Evolutionary conservation across 1,140 invertebrate species (phyloP), one percentile per base, ranked within the genome.

Genomic region (Polyergus mexicanus): DNA sequence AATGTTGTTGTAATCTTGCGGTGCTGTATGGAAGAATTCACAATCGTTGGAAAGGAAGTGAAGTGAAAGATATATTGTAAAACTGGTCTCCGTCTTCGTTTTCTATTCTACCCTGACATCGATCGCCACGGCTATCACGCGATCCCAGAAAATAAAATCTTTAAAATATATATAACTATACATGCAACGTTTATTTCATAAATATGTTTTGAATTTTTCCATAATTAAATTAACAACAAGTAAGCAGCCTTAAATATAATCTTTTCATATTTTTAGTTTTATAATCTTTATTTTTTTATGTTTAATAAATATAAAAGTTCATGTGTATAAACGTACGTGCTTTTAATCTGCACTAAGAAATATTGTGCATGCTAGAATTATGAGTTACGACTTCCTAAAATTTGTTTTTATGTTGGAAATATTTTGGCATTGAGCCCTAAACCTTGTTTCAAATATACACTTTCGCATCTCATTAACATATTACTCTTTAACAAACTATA

Each of bases 381-480:
- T 28, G 10, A 22, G 32, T 75, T 38, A 25, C 1, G 32, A 19
- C 32, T 54, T 54, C 25, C 32, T n/a, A 16, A 74, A 38, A 35
- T 51, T 56, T 6, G 16, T 7, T 56, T 25, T 75, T 75, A 38
- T 28, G 32, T 13, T 8, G 3, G 38, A 0, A 22, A 58, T 75
- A 38, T 75, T 75, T 75, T 25, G n/a, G 54, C 54, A 75, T 25
- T 47, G 35, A 10, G 28, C 7, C 25, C 28, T 51, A 35, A 32
- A 32, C 11, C 11, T 38, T 25, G n/a, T 58, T 58, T 58, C 32
- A 38, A 19, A 13, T 75, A 13, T 19, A 58, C 22, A 22, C 71
- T 25, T 22, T 25, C 11, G 32, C 19, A 74, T 58, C 16, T 75
- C 32, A 41, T 58, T 75, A 58, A 5, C 51, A 75, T 75, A 25